A percentile compares a stretch with the other conserved stretches of the same genome.
These are phyloP conservation scores for Gouania willdenowi DNA, from an alignment of 2,797 vertebrate genomes.

Conservation along the genomic window DNA sequence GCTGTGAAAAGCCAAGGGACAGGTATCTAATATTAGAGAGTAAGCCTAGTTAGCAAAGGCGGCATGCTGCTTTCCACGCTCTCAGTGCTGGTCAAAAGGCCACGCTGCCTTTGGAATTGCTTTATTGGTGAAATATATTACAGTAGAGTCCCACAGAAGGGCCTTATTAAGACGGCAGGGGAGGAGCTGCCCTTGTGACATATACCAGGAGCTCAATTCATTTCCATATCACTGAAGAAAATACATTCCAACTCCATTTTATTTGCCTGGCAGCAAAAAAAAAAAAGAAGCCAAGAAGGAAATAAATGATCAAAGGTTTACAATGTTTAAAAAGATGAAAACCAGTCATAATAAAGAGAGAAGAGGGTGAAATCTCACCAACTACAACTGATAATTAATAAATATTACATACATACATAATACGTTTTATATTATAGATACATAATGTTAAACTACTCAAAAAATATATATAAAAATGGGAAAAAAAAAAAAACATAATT, in stretches of 20 bases:
- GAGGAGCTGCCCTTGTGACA: constrained; percentile 69
- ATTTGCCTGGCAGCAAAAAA: constrained; percentile 39
- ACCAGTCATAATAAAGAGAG: no score
- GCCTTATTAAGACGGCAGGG: constrained; percentile 76
- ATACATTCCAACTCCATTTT: constrained; percentile 50
- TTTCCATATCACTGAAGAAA: constrained; percentile 75
- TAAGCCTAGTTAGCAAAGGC: constrained; percentile 78
- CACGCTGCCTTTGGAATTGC: constrained; percentile 70
- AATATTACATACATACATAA: no score
- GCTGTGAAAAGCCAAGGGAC: constrained; percentile 77
- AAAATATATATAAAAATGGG: no score
- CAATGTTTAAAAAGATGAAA: no score
- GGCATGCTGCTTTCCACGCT: constrained; percentile 65
- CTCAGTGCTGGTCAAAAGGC: constrained; percentile 66
- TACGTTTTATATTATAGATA: no score
- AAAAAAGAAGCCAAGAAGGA: background rate
- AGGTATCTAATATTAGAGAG: constrained; percentile 85
- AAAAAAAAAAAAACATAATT: no score
- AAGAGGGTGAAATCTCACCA: no score
- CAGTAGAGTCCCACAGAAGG: constrained; percentile 75
- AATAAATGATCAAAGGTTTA: no score
- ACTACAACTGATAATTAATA: no score
- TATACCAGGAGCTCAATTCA: constrained; percentile 55
- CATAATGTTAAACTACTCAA: no score
- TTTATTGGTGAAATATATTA: constrained; percentile 81